phyloP scores from a whole-genome alignment of 2,113 vertebrate species.

The Peromyscus californicus region DNA sequence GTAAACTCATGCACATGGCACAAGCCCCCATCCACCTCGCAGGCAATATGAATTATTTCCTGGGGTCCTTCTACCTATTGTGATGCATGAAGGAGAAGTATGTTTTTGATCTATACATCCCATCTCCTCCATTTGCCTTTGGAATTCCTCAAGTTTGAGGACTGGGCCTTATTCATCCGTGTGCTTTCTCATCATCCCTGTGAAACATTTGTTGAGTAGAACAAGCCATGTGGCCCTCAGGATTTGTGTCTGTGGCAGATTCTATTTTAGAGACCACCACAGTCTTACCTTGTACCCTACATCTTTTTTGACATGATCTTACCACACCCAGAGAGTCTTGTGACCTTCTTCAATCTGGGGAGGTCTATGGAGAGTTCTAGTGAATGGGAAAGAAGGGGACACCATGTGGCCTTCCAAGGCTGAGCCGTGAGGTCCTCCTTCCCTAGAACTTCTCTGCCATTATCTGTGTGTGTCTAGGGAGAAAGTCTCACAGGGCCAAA shows the following conservation, averaged over 20 bases:
- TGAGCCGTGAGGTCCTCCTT: neutral
- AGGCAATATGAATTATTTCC: constrained; percentile 26
- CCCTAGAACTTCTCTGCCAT: neutral
- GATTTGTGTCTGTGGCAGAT: neutral
- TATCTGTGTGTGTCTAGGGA: neutral
- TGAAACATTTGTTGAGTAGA: constrained; percentile 16
- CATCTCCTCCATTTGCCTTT: constrained; percentile 1
- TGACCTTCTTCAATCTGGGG: neutral
- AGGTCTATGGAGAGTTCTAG: neutral
- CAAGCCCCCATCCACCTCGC: neutral
- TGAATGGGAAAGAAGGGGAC: neutral
- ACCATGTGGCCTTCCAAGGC: neutral
- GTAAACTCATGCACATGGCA: neutral
- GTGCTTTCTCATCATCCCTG: constrained; percentile 13
- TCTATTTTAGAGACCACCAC: neutral
- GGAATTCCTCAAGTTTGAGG: constrained; percentile 58
- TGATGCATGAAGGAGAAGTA: neutral
- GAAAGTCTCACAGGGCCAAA: too few species aligned
- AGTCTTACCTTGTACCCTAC: fast-evolving
- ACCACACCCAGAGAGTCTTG: fast-evolving
- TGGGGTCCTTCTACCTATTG: neutral
- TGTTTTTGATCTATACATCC: constrained; percentile 61
- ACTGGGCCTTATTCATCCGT: neutral
- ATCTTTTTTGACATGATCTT: fast-evolving
- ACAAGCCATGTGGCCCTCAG: neutral